Base-by-base conservation (phyloP, 2,888 invertebrate genomes). In the Zhuqinia jingwanae region DNA sequence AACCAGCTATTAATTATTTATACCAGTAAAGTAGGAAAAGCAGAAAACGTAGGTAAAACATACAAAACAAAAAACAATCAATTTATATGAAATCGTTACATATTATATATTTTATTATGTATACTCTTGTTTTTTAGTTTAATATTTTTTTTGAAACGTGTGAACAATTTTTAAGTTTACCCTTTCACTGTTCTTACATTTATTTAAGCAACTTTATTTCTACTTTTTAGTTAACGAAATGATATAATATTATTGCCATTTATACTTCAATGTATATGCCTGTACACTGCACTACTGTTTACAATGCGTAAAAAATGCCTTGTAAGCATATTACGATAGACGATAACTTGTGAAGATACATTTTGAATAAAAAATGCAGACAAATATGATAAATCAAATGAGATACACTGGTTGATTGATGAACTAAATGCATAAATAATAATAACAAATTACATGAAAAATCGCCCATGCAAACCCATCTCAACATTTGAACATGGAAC, bases 51-150 rank as follows among this genome's bases (percentile, higher is more conserved):
- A 63, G 63, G 3, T 30, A 60, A 63, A 63, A 36, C 30, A 30
- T 30, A 63, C 63, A 63, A 63, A 58, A 11, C 20, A 42, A 65
- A 65, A 68, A 60, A 11, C 68, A 68, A 68, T 68, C 68, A 68
- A 45, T 3, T 68, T 68, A 68, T 68, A 68, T 50, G 47, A 83
- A 83, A 45, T 2, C 25, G 11, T 68, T 70, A 80, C 30, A 68
- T 80, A 80, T 80, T 68, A 30, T 42, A 27, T 65, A 65, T 65
- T 65, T 63, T 42, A 42, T 65, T 65, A 42, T 65, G 42, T 60
- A 60, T 60, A 78, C 63, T 78, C 78, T 78, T 78, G 50, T 63
- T 25, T 58, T 65, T 65, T 65, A 65, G 65, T 65, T 65, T 42
- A 36, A 3, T 63, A n/a, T 63, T 60, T 45, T 58, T 6, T 58